Evolutionary conservation across 2,113 vertebrate genomes (phyloP).

Genomic region (Eulemur rufifrons): DNA sequence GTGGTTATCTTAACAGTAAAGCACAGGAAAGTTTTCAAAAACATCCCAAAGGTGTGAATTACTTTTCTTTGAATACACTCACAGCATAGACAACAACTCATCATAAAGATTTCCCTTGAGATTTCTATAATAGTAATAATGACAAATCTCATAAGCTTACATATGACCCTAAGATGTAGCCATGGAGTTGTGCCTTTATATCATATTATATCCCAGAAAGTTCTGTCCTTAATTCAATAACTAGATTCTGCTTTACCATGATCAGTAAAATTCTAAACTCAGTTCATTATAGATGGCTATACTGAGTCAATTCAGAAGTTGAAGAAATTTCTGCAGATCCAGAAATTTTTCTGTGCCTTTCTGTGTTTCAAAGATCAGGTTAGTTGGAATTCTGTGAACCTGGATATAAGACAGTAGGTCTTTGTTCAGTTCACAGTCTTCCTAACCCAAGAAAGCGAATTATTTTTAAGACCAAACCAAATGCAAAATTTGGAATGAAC

Average conservation of each 20-base stretch:
- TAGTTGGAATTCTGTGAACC: background rate
- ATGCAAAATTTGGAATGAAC: background rate
- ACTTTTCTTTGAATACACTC: conserved; percentile 24
- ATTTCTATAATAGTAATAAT: background rate
- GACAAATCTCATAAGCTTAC: background rate
- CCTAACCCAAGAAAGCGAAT: background rate
- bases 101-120: background rate
- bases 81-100: background rate
- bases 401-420: background rate
- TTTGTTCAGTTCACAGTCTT: background rate
- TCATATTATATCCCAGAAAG: background rate
- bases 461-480: conserved; percentile 8
- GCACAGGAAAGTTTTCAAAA: background rate
- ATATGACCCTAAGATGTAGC: background rate
- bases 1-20: background rate
- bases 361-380: background rate
- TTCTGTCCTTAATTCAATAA: background rate
- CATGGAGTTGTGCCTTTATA: background rate
- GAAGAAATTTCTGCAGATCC: conserved; percentile 3
- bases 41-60: background rate
- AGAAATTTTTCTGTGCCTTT: background rate
- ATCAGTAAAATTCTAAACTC: background rate
- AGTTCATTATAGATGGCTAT: background rate
- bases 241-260: background rate
- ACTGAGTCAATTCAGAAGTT: background rate